These are phyloP conservation scores for Xanthostigma xanthostigma DNA, from an alignment of 2,888 invertebrate species.

Conservation along the genomic window DNA sequence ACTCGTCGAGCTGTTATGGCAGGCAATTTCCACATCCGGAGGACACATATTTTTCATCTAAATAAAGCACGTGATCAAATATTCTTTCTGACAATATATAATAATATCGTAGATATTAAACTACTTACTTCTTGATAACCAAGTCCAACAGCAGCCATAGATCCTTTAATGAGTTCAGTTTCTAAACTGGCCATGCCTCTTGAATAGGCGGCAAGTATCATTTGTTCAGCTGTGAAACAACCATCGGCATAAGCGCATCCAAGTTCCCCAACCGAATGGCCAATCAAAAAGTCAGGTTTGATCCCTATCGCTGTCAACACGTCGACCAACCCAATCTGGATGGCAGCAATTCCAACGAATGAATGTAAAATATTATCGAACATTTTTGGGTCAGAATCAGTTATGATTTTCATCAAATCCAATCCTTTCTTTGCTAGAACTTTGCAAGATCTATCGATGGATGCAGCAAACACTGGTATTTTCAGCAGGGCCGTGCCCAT, in stretches of 20 bases:
- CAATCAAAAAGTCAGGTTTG: constrained; percentile 16
- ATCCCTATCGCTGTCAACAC: constrained; percentile 32
- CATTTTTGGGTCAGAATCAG: constrained; percentile 41
- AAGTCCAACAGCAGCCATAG: constrained; percentile 71
- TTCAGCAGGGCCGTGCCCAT: constrained; percentile 52
- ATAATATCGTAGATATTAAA: too few relatives aligned
- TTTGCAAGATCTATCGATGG: constrained; percentile 44
- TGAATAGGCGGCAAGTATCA: constrained; percentile 63
- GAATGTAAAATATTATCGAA: constrained; percentile 54
- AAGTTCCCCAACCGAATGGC: constrained; percentile 82
- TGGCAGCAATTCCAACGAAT: constrained; percentile 60
- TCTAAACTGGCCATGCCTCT: constrained; percentile 54
- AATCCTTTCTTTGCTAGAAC: constrained; percentile 46
- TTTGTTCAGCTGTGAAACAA: constrained; percentile 67
- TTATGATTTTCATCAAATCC: constrained; percentile 46
- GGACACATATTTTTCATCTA: constrained; percentile 48
- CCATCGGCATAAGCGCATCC: constrained; percentile 86
- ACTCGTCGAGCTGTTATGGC: constrained; percentile 74
- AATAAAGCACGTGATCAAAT: background rate
- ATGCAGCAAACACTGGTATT: constrained; percentile 46
- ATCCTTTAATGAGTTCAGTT: constrained; percentile 46
- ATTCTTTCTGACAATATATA: background rate
- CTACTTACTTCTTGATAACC: constrained; percentile 5
- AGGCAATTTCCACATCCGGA: constrained; percentile 66
- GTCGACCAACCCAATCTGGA: constrained; percentile 35